These are phyloP conservation scores for roundworm (Caenorhabditis elegans) DNA, from an alignment of 1,140 invertebrate genomes.

Conservation along the genomic window WBcel235 BX284602.5:10285001-10285500, in stretches of 20 bases:
- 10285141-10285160: not conserved
- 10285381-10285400: conserved; percentile 39
- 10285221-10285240: conserved; percentile 35
- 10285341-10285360: conserved; percentile 15
- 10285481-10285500: conserved; percentile 24
- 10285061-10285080: not conserved
- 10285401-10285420: conserved; percentile 30
- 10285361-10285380: conserved; percentile 33
- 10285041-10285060: not conserved
- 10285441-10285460: conserved; percentile 24
- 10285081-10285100: not conserved
- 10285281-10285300: too few species aligned
- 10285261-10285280: too few species aligned
- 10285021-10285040: not conserved
- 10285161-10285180: conserved; percentile 44
- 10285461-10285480: not conserved
- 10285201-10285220: conserved; percentile 37
- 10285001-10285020: not conserved
- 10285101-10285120: not conserved
- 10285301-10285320: too few species aligned
- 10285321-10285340: conserved; percentile 33
- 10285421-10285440: conserved; percentile 36
- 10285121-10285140: too few species aligned
- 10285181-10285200: conserved; percentile 43
- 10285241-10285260: too few species aligned